These are phyloP conservation scores for Diplodus sargus DNA, from an alignment of 2,797 vertebrate genomes.

Conservation along the genomic window DNA sequence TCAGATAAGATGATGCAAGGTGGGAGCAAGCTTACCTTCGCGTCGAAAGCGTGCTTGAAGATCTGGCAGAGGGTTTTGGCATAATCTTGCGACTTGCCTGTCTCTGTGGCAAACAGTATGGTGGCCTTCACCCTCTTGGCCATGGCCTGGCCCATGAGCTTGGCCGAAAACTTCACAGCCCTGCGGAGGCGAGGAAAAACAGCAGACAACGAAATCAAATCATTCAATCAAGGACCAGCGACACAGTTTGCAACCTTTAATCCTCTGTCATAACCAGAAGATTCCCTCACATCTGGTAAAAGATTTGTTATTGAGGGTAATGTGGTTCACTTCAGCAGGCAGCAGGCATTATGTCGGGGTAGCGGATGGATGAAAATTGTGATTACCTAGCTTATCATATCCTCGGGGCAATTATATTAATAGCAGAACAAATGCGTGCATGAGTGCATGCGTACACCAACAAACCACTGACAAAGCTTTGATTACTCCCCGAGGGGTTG, in stretches of 20 bases:
- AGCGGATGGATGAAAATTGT: conserved; percentile 68
- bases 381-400: conserved; percentile 78
- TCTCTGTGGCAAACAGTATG: conserved; percentile 96
- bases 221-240: conserved; percentile 15
- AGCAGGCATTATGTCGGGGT: conserved; percentile 40
- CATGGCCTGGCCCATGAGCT: conserved; percentile 99
- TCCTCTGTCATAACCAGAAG: neutral
- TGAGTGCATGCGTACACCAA: conserved; percentile 43
- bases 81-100: conserved; percentile 96
- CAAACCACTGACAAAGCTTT: conserved; percentile 61
- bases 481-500: conserved; percentile 80
- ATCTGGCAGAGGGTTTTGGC: conserved; percentile 99
- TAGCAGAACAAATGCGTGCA: conserved; percentile 53
- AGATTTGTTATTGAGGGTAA: conserved; percentile 18
- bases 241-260: conserved; percentile 9
- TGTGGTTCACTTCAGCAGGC: conserved; percentile 36
- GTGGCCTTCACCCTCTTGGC: conserved; percentile 98
- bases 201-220: conserved; percentile 8
- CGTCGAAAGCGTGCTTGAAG: conserved; percentile 98
- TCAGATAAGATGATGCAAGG: conserved; percentile 62
- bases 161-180: conserved; percentile 98
- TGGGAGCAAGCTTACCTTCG: conserved; percentile 89
- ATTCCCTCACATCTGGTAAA: conserved; percentile 4
- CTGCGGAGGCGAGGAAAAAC: conserved; percentile 74
- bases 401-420: conserved; percentile 81